A percentile compares a stretch with the other conserved stretches of the same genome.
phyloP scores from a whole-genome alignment of 1,140 invertebrate species.

The Bombus superbus region DNA sequence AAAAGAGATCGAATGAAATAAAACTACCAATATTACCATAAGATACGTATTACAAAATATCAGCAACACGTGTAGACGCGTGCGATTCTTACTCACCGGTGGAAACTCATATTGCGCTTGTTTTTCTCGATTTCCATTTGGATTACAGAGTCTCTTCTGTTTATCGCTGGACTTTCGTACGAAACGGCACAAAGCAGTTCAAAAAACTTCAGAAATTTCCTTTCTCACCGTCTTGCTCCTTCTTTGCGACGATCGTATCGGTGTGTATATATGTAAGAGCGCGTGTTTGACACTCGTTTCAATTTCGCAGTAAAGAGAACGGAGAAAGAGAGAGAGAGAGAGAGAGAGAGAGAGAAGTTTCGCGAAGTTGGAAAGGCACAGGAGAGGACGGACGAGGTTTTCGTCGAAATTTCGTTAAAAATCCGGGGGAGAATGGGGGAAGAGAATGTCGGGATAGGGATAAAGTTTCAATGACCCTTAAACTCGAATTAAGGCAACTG shows the following conservation, averaged over 20 bases:
- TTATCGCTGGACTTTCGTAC: background rate
- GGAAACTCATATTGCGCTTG: slow-evolving; percentile 51
- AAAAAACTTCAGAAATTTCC: slow-evolving; percentile 22
- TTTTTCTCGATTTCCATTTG: background rate
- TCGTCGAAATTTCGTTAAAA: slow-evolving; percentile 36
- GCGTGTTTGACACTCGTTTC: background rate
- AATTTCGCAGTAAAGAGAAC: background rate
- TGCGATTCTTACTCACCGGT: slow-evolving; percentile 53
- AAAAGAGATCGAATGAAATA: background rate
- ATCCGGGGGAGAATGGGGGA: background rate
- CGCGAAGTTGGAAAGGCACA: slow-evolving; percentile 51
- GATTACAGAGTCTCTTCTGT: slow-evolving; percentile 3
- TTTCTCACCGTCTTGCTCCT: background rate
- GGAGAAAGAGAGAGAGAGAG: background rate
- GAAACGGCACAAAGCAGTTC: slow-evolving; percentile 28
- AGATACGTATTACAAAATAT: too few species aligned
- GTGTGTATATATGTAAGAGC: background rate
- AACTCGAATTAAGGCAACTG: slow-evolving; percentile 61
- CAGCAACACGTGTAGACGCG: slow-evolving; percentile 14
- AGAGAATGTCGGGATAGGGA: background rate
- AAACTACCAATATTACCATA: background rate
- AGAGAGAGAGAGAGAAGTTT: background rate
- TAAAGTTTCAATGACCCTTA: slow-evolving; percentile 34
- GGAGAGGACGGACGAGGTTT: slow-evolving; percentile 55
- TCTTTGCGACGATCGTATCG: slow-evolving; percentile 3